Evolutionary conservation across 2,888 invertebrate genomes (phyloP).

Genomic region (Cremastinae sp.): DNA sequence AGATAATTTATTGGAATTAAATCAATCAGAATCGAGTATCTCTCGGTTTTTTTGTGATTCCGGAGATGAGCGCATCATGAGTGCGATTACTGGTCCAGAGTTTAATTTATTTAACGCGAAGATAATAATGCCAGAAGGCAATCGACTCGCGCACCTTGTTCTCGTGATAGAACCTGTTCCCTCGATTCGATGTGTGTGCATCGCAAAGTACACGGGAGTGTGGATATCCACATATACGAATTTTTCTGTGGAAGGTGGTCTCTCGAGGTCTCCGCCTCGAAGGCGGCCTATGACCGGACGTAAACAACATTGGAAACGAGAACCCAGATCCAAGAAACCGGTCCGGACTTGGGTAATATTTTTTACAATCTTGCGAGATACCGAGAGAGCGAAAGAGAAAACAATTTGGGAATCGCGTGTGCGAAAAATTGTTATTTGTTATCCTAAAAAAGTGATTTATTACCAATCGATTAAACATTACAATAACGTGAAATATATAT

Average conservation of each 20-base stretch:
- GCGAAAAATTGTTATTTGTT: conserved; percentile 34
- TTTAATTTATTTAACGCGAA: conserved; percentile 42
- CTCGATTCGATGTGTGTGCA: conserved; percentile 10
- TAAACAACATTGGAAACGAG: conserved; percentile 78
- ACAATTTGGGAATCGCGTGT: neutral
- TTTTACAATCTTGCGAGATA: conserved; percentile 72
- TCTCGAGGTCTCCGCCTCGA: conserved; percentile 67
- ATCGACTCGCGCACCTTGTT: conserved; percentile 56
- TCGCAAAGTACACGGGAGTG: conserved; percentile 8
- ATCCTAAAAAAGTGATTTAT: too few species aligned
- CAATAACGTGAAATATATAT: too few species aligned
- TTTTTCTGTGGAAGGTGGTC: conserved; percentile 31
- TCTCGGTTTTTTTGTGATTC: conserved; percentile 4
- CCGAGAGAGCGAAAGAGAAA: conserved; percentile 7
- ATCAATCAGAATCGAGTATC: conserved; percentile 3
- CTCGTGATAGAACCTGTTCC: conserved; percentile 52
- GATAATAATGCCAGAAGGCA: conserved; percentile 35
- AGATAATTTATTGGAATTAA: too few species aligned
- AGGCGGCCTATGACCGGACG: conserved; percentile 77
- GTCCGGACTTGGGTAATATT: conserved; percentile 77
- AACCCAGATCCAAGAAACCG: conserved; percentile 76
- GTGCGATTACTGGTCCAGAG: neutral
- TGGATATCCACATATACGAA: conserved; percentile 2
- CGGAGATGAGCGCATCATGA: neutral
- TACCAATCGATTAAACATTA: too few species aligned